Conservation (phyloP, 1,140 invertebrate genomes). For the Drosophila nannoptera region DNA sequence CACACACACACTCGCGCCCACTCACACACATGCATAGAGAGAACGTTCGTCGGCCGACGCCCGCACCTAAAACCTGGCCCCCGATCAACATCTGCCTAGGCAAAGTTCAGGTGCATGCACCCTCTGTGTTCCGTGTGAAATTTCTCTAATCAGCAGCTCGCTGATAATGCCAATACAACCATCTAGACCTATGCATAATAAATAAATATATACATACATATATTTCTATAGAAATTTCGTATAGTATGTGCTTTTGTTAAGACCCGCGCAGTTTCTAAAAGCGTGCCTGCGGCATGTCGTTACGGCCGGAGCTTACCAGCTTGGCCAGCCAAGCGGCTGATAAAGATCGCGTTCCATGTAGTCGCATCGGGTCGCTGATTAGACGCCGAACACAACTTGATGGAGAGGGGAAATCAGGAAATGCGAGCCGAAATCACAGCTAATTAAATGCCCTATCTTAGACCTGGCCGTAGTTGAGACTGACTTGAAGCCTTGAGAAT, state of each 20-base stretch:
- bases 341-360: not conserved
- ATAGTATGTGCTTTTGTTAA: slow-evolving; percentile 11
- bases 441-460: not conserved
- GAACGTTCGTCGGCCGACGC: too few relatives aligned
- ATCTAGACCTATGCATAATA: slow-evolving; percentile 8
- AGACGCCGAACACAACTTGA: not conserved
- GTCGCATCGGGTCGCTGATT: slow-evolving; percentile 2
- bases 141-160: slow-evolving; percentile 54
- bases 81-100: slow-evolving; percentile 31
- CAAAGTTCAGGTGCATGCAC: slow-evolving; percentile 58
- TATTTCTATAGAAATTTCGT: slow-evolving; percentile 16
- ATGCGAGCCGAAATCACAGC: too few relatives aligned
- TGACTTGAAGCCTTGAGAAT: too few relatives aligned
- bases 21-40: not conserved
- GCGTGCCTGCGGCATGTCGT: slow-evolving; percentile 56
- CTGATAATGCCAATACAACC: slow-evolving; percentile 48
- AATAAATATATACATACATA: slow-evolving; percentile 18
- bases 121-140: slow-evolving; percentile 58
- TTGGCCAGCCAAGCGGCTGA: not conserved
- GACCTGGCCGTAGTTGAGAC: too few relatives aligned
- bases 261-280: slow-evolving; percentile 49
- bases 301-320: slow-evolving; percentile 4
- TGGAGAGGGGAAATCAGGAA: too few relatives aligned
- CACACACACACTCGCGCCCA: slow-evolving; percentile 47
- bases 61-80: too few relatives aligned